These are phyloP conservation scores for Grammomys surdaster DNA, from an alignment of 2,113 vertebrate genomes.

Conservation along the genomic window DNA sequence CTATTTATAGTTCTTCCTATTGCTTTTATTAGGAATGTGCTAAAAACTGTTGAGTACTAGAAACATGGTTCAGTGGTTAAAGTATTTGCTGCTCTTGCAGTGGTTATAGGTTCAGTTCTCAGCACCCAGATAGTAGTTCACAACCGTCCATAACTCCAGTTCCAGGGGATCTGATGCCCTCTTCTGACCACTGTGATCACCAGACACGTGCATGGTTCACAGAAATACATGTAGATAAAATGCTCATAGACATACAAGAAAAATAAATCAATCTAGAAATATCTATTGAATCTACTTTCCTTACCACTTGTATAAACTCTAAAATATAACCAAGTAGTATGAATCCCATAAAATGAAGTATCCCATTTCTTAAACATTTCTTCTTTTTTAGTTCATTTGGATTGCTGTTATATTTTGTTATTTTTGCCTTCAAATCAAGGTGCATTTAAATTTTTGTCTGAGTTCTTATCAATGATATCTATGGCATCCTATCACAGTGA, in stretches of 20 bases:
- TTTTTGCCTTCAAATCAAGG: not conserved
- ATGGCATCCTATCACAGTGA: not conserved
- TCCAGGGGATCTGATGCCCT: not conserved
- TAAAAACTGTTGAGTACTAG: not conserved
- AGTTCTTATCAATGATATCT: slow-evolving; percentile 6
- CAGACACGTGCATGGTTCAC: not conserved
- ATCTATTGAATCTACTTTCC: not conserved
- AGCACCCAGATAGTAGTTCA: not conserved
- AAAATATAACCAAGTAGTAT: not conserved
- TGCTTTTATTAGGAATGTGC: not conserved
- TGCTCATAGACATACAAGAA: not conserved
- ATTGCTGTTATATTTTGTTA: not conserved
- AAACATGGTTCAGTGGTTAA: not conserved
- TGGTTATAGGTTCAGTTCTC: too few species aligned
- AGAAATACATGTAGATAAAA: not conserved
- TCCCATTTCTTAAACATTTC: not conserved
- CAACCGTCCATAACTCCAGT: not conserved
- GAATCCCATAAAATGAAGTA: not conserved
- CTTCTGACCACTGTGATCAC: not conserved
- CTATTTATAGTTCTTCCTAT: not conserved
- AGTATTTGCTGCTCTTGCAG: not conserved
- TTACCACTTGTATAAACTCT: not conserved
- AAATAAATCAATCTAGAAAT: not conserved
- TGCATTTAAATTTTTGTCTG: not conserved
- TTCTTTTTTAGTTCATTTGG: not conserved